These are phyloP conservation scores for Lycopodina hypogea DNA, from an alignment of 37 sponge, comb jelly and placozoan species.

Conservation along the genomic window DNA sequence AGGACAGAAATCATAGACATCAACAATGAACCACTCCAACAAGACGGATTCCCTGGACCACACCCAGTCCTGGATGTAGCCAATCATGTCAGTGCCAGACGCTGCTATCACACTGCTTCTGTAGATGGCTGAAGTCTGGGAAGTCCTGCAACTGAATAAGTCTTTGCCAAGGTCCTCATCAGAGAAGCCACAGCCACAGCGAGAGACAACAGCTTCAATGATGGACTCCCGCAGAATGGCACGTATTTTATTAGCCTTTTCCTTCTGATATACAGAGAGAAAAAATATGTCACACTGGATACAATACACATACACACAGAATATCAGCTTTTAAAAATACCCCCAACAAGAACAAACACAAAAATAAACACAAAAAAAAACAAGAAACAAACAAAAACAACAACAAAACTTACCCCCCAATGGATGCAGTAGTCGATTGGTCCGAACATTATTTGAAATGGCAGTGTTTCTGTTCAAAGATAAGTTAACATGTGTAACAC, in stretches of 20 bases:
- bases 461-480: background rate
- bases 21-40: slow-evolving; percentile 6
- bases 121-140: background rate
- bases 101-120: background rate
- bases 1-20: background rate
- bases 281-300: background rate
- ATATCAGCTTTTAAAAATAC: too few species aligned
- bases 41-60: background rate
- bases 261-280: background rate
- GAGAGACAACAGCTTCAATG: background rate
- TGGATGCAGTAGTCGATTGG: slow-evolving; percentile 4
- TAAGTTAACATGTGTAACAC: background rate
- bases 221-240: background rate
- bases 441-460: slow-evolving; percentile 4
- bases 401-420: slow-evolving; percentile 10
- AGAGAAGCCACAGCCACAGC: background rate
- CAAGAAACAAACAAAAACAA: too few species aligned
- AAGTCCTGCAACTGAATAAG: slow-evolving; percentile 5
- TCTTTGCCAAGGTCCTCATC: background rate
- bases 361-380: too few species aligned
- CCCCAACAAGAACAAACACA: too few species aligned
- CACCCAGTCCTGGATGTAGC: slow-evolving; percentile 3
- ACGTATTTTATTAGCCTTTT: background rate
- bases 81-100: background rate
- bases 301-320: background rate